A percentile compares a stretch with the other conserved stretches of the same genome.
These are phyloP conservation scores for Diabrotica balteata DNA, from an alignment of 2,888 invertebrate genomes.

Conservation along the genomic window DNA sequence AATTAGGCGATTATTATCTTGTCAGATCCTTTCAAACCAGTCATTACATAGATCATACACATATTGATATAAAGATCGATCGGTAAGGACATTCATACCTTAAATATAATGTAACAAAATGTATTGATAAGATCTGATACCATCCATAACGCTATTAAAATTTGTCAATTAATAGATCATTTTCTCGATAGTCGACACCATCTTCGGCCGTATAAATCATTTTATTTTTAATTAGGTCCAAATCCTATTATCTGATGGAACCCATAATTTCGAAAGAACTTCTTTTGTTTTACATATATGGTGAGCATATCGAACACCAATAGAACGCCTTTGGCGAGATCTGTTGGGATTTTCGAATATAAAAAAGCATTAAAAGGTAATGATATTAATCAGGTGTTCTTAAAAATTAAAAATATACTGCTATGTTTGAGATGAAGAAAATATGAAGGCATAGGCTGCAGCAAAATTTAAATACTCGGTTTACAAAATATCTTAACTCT, in stretches of 20 bases:
- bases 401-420: no score
- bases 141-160: conserved; percentile 32
- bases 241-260: conserved; percentile 37
- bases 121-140: conserved; percentile 9
- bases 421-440: no score
- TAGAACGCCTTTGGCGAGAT: conserved; percentile 7
- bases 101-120: conserved; percentile 11
- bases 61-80: conserved; percentile 3
- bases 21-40: conserved; percentile 2
- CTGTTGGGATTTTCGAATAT: conserved; percentile 22
- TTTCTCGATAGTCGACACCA: conserved; percentile 35
- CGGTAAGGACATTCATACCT: conserved; percentile 10
- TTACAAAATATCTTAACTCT: no score
- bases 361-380: background rate
- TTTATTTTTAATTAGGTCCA: conserved; percentile 36
- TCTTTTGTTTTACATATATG: conserved; percentile 33
- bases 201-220: conserved; percentile 34
- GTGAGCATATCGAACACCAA: conserved; percentile 30
- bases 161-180: conserved; percentile 35
- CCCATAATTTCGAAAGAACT: conserved; percentile 35
- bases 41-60: conserved; percentile 5
- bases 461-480: no score
- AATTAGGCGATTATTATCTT: background rate
- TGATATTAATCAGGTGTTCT: no score
- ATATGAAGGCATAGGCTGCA: no score